Evolutionary conservation across 2,888 invertebrate species (phyloP).

Genomic region (Phyllotreta striolata): DNA sequence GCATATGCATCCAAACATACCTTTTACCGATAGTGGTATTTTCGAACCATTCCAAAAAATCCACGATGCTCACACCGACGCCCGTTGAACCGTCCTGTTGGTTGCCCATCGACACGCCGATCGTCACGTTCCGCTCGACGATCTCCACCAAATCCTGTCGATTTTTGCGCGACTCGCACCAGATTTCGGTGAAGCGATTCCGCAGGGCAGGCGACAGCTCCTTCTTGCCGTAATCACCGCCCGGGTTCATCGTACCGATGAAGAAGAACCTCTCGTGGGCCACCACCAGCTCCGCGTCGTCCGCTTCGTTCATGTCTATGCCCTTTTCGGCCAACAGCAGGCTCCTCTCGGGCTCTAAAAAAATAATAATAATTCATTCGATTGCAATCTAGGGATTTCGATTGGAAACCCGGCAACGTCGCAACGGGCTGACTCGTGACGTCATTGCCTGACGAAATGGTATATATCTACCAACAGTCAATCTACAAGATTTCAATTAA

Average conservation of each 20-base stretch:
- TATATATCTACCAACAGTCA: no score
- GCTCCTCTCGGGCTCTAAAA: constrained; percentile 85
- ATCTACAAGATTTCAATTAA: no score
- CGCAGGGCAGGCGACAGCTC: constrained; percentile 96
- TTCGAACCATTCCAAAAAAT: constrained; percentile 82
- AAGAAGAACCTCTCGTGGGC: constrained; percentile 83
- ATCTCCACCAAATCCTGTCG: constrained; percentile 81
- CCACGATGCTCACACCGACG: constrained; percentile 76
- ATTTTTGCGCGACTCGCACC: constrained; percentile 85
- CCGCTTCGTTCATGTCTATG: constrained; percentile 65
- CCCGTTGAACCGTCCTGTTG: constrained; percentile 65
- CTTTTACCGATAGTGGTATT: constrained; percentile 72
- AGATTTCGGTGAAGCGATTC: constrained; percentile 98
- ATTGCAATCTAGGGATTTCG: not conserved
- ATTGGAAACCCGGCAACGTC: no score
- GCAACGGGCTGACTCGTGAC: no score
- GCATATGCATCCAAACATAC: no score
- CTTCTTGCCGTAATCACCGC: constrained; percentile 99
- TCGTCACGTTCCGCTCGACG: constrained; percentile 77
- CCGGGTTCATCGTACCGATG: constrained; percentile 99
- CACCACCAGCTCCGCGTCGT: constrained; percentile 67
- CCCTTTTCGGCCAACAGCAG: constrained; percentile 92
- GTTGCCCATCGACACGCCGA: constrained; percentile 63
- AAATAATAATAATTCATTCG: constrained; percentile 1
- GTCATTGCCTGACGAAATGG: no score